These are phyloP conservation scores for Gisinianus flammeolus DNA, from an alignment of 2,888 invertebrate genomes.

Conservation along the genomic window DNA sequence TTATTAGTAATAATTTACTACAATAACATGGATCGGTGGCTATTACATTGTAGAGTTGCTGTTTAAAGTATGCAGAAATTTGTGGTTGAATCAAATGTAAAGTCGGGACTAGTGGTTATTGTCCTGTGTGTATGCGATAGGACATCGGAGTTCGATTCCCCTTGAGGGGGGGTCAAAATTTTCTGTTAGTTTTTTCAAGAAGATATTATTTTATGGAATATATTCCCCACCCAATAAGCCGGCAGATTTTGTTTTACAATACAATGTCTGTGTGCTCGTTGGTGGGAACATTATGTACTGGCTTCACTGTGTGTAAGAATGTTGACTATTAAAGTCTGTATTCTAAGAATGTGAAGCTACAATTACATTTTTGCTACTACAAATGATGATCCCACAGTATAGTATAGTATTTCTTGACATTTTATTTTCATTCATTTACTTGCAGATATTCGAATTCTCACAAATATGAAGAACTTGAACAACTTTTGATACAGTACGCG, in stretches of 20 bases:
- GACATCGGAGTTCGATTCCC: background rate
- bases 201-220: background rate
- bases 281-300: constrained; percentile 7
- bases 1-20: no score
- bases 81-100: no score
- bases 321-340: background rate
- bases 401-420: background rate
- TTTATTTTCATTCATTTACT: background rate
- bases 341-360: background rate
- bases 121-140: no score
- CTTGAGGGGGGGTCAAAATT: background rate
- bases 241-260: background rate
- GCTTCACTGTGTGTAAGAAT: constrained; percentile 10
- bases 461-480: constrained; percentile 54
- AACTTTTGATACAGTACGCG: constrained; percentile 46
- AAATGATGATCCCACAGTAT: no score
- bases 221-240: constrained; percentile 7
- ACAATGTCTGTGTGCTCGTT: constrained; percentile 3
- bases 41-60: no score
- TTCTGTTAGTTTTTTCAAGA: no score
- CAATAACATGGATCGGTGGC: no score
- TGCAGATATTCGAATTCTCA: constrained; percentile 39
- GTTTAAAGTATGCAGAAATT: no score
- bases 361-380: background rate
- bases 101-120: no score